These are phyloP conservation scores for Darevskia nairensis DNA, from an alignment of 2,797 vertebrate species.

Conservation along the genomic window DNA sequence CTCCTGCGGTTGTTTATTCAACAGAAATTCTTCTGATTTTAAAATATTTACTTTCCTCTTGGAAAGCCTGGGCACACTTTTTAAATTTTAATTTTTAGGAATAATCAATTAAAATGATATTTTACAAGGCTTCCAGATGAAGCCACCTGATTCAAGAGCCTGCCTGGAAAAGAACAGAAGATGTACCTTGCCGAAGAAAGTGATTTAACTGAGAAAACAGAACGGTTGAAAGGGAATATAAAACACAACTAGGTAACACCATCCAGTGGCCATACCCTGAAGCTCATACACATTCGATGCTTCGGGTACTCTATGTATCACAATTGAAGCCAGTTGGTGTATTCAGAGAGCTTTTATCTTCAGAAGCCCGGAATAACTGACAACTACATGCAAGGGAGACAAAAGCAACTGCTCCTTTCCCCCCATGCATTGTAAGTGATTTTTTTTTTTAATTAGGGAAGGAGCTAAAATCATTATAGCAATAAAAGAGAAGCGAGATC, in stretches of 20 bases:
- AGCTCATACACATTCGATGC: slow-evolving; percentile 14
- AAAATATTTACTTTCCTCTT: slow-evolving; percentile 15
- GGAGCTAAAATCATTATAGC: not conserved
- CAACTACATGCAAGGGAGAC: not conserved
- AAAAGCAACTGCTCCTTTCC: not conserved
- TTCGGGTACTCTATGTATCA: not conserved
- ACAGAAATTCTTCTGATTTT: not conserved
- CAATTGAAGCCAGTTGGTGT: not conserved
- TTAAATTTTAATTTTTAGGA: not conserved
- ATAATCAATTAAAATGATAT: slow-evolving; percentile 34
- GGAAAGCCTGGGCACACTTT: slow-evolving; percentile 1
- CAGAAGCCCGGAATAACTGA: not conserved
- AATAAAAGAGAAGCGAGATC: not conserved
- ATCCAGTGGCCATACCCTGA: slow-evolving; percentile 31
- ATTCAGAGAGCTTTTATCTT: not conserved
- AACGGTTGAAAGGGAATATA: slow-evolving; percentile 22
- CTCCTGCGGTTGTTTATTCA: slow-evolving; percentile 24
- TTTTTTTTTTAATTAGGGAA: not conserved
- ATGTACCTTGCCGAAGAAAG: slow-evolving; percentile 6
- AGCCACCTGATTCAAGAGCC: not conserved
- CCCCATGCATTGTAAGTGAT: not conserved
- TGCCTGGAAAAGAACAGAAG: not conserved
- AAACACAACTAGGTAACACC: slow-evolving; percentile 39
- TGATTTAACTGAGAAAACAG: slow-evolving; percentile 26
- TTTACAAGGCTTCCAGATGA: slow-evolving; percentile 18